Evolutionary conservation across 2,888 invertebrate species (phyloP).

Genomic region (Meiosimyza platycephala): DNA sequence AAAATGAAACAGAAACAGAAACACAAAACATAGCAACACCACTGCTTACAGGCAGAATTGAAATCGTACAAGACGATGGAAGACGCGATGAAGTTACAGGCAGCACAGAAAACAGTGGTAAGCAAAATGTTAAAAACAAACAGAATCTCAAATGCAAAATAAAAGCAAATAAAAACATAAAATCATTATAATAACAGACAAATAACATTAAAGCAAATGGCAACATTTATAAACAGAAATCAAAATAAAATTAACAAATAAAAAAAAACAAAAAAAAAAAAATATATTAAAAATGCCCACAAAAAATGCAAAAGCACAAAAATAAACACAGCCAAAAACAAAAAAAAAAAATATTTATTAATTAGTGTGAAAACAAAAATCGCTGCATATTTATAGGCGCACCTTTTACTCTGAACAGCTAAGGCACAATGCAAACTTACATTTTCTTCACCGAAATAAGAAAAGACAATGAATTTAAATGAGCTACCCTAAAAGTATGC

Average conservation of each 20-base stretch:
- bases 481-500: too few relatives aligned
- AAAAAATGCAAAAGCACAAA: neutral
- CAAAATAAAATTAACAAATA: neutral
- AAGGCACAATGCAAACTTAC: too few relatives aligned
- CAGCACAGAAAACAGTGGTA: too few relatives aligned
- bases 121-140: neutral
- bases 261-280: neutral
- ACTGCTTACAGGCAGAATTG: too few relatives aligned
- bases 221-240: neutral
- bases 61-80: too few relatives aligned
- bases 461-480: too few relatives aligned
- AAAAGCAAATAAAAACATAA: neutral
- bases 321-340: slow-evolving; percentile 8
- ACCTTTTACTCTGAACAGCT: too few relatives aligned
- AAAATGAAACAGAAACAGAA: too few relatives aligned
- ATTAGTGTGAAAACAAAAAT: slow-evolving; percentile 8
- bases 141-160: neutral
- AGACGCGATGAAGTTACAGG: too few relatives aligned
- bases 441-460: too few relatives aligned
- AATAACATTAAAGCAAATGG: neutral
- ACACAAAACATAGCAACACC: too few relatives aligned
- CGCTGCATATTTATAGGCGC: too few relatives aligned
- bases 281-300: neutral
- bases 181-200: neutral
- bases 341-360: neutral